Conservation (phyloP, 2,888 invertebrate genomes). For the Diploptera punctata region DNA sequence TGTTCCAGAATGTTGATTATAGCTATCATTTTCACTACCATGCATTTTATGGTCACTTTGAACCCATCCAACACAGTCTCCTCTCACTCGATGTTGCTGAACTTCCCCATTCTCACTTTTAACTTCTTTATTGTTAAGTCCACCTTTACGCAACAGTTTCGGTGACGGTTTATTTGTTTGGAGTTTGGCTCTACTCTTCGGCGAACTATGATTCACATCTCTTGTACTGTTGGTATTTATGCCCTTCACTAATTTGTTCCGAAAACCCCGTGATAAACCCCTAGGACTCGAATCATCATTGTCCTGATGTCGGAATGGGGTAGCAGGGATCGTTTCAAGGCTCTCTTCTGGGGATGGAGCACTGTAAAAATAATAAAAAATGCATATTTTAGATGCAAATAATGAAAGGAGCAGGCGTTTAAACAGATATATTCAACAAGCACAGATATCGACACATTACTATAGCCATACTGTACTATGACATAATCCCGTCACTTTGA, state of each 20-base stretch:
- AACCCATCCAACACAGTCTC: not conserved
- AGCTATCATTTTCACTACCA: constrained; percentile 49
- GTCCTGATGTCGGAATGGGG: not conserved
- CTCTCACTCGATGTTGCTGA: not conserved
- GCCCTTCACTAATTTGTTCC: constrained; percentile 38
- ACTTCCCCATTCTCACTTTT: not conserved
- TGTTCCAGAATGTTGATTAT: constrained; percentile 38
- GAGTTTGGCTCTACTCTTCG: constrained; percentile 11
- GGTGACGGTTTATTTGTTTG: constrained; percentile 18
- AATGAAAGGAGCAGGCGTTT: no score
- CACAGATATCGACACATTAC: no score
- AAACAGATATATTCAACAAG: no score
- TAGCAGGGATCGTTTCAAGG: not conserved
- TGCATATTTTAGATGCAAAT: no score
- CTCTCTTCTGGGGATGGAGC: not conserved
- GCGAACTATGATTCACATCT: not conserved
- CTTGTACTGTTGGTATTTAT: not conserved
- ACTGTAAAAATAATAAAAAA: not conserved
- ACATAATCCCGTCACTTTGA: not conserved
- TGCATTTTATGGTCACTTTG: constrained; percentile 40
- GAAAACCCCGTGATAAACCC: constrained; percentile 36
- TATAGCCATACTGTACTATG: no score
- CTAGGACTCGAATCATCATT: constrained; percentile 45
- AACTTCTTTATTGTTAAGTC: not conserved
- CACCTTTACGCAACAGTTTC: constrained; percentile 19